These are phyloP conservation scores for Hippoglossus hippoglossus DNA, from an alignment of 2,797 vertebrate species.

Conservation along the genomic window DNA sequence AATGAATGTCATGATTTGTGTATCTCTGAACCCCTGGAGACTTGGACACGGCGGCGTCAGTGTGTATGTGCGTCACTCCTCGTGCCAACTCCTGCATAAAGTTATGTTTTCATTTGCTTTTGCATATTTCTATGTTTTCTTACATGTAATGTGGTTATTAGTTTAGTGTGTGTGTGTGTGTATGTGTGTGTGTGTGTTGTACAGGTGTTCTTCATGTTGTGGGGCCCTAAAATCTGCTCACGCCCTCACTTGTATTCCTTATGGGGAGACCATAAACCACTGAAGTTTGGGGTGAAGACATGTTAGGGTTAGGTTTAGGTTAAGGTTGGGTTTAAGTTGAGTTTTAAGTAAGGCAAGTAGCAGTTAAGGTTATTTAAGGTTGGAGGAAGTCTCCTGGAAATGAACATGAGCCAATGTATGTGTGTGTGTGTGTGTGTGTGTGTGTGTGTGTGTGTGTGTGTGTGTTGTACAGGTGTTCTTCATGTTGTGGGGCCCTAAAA, in stretches of 20 bases:
- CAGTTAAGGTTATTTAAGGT: not conserved
- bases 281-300: not conserved
- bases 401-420: not conserved
- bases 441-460: not conserved
- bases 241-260: not conserved
- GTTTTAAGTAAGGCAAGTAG: not conserved
- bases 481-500: no score
- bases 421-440: no score
- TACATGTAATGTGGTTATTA: not conserved
- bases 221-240: no score
- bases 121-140: conserved; percentile 12
- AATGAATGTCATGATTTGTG: conserved; percentile 57
- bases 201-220: no score
- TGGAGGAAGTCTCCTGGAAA: not conserved
- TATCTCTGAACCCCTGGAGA: conserved; percentile 28
- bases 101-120: conserved; percentile 22
- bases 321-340: not conserved
- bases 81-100: conserved; percentile 7
- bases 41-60: conserved; percentile 17
- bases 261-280: not conserved
- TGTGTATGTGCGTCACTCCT: conserved; percentile 4
- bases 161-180: conserved; percentile 1
- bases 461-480: not conserved
- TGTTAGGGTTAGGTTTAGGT: not conserved
- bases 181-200: not conserved